A percentile compares a stretch with the other conserved stretches of the same genome.
These are phyloP conservation scores for Istiophorus platypterus DNA, from an alignment of 2,113 vertebrate species.

Conservation along the genomic window DNA sequence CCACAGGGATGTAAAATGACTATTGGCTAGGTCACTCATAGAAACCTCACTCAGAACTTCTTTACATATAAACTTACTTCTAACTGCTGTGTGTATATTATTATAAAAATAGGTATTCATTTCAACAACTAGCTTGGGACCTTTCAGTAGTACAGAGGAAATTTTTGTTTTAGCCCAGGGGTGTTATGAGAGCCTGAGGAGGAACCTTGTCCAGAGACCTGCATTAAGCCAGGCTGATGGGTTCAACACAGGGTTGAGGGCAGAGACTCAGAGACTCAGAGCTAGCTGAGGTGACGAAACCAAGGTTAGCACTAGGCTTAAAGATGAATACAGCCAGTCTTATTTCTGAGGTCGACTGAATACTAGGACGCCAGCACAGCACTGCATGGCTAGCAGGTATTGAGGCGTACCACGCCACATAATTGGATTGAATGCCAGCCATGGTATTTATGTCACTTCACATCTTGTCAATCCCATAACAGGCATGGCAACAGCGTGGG, in stretches of 20 bases:
- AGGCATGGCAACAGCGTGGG: conserved; percentile 91
- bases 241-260: conserved; percentile 91
- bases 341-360: conserved; percentile 90
- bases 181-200: conserved; percentile 75
- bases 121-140: conserved; percentile 70
- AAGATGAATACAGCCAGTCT: conserved; percentile 74
- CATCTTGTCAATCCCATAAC: conserved; percentile 98
- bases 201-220: conserved; percentile 92
- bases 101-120: conserved; percentile 38
- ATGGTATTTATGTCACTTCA: conserved; percentile 99
- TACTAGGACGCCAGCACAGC: conserved; percentile 90
- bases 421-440: conserved; percentile 98
- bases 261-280: conserved; percentile 85
- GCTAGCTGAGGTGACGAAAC: conserved; percentile 80
- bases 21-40: neutral
- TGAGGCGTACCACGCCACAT: conserved; percentile 94
- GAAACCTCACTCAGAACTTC: conserved; percentile 2
- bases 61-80: conserved; percentile 34
- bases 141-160: conserved; percentile 79
- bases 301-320: conserved; percentile 62
- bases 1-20: neutral
- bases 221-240: conserved; percentile 90
- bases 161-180: conserved; percentile 83
- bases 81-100: conserved; percentile 16
- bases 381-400: conserved; percentile 92